Percentiles rank a stretch among this genome's conserved stretches.
These are phyloP conservation scores for Aporophyla lueneburgensis DNA, from an alignment of 2,888 invertebrate species.

Conservation along the genomic window DNA sequence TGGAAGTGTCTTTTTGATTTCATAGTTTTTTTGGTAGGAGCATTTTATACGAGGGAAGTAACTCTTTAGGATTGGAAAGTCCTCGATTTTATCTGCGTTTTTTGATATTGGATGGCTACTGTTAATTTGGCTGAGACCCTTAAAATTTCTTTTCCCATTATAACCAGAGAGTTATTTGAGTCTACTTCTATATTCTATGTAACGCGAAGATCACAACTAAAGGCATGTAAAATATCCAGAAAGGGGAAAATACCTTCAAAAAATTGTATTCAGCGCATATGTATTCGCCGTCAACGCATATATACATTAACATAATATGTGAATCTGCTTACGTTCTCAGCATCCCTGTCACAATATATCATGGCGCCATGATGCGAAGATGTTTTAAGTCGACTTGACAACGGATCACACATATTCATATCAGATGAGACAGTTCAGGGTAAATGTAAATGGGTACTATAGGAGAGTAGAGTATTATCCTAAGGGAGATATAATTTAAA, in stretches of 20 bases:
- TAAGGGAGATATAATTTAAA: constrained; percentile 11
- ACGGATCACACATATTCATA: constrained; percentile 12
- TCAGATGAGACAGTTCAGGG: neutral
- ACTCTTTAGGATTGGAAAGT: no score
- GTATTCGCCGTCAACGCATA: neutral
- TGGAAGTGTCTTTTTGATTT: constrained; percentile 3
- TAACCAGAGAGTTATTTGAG: no score
- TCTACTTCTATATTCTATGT: neutral
- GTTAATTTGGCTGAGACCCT: neutral
- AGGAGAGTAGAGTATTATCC: neutral
- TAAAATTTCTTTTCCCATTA: no score
- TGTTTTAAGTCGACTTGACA: constrained; percentile 27
- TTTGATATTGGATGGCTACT: neutral
- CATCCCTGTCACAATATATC: constrained; percentile 11
- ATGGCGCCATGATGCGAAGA: neutral
- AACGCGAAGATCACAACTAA: neutral
- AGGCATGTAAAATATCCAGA: neutral
- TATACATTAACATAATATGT: constrained; percentile 42
- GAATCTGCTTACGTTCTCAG: constrained; percentile 27
- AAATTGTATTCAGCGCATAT: neutral
- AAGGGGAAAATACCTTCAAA: neutral
- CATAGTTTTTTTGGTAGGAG: neutral
- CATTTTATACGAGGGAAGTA: neutral
- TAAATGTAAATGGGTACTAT: neutral
- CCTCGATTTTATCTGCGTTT: no score